A percentile compares a stretch with the other conserved stretches of the same genome.
These are phyloP conservation scores for Thumatha senex DNA, from an alignment of 2,888 invertebrate species.

Conservation along the genomic window DNA sequence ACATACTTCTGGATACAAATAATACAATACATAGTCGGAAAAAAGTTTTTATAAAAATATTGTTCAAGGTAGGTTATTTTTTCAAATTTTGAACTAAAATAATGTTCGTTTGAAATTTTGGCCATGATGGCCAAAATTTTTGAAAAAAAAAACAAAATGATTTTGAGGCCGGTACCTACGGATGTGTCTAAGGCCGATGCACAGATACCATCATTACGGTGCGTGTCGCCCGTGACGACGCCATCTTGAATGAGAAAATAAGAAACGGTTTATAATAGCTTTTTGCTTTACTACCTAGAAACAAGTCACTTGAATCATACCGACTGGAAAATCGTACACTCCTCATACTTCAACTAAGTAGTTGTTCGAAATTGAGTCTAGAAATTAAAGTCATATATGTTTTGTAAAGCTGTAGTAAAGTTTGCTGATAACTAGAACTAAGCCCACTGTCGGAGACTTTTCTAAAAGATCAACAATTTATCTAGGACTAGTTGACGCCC, in stretches of 20 bases:
- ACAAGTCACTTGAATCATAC: background rate
- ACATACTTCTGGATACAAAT: background rate
- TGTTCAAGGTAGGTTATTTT: too few species aligned
- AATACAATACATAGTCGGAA: too few species aligned
- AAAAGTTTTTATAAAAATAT: too few species aligned
- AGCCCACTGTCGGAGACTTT: too few species aligned
- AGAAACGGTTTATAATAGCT: constrained; percentile 14
- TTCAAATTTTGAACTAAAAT: too few species aligned
- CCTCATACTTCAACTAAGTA: background rate
- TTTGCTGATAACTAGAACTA: too few species aligned
- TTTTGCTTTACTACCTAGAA: constrained; percentile 10
- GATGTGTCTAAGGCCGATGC: constrained; percentile 77
- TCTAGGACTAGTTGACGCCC: too few species aligned
- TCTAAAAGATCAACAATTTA: too few species aligned
- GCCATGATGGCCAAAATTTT: too few species aligned
- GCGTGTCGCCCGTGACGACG: constrained; percentile 76
- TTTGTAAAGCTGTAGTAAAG: too few species aligned
- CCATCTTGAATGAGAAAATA: constrained; percentile 76
- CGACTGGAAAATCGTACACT: background rate
- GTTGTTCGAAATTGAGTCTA: background rate
- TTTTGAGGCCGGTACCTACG: constrained; percentile 50
- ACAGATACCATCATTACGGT: constrained; percentile 70
- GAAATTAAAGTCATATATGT: too few species aligned
- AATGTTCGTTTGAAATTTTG: too few species aligned
- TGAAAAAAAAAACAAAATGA: constrained; percentile 42